phyloP scores from a whole-genome alignment of 2,888 invertebrate species.

The Hirtodrosophila cameraria region DNA sequence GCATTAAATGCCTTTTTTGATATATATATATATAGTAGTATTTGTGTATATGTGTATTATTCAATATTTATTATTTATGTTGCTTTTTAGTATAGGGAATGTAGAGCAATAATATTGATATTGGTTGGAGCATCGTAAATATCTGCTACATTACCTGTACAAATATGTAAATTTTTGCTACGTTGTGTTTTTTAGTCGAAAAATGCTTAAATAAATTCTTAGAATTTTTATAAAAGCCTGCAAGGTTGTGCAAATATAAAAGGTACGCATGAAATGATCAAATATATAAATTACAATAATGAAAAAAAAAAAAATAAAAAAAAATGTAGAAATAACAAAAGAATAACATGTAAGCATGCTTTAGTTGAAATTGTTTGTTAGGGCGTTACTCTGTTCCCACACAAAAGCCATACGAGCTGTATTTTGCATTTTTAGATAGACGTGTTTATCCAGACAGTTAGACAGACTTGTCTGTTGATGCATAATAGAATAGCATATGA shows the following conservation, averaged over 20 bases:
- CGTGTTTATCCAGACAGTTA: too few species aligned
- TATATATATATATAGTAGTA: too few species aligned
- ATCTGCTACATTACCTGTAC: slow-evolving; percentile 10
- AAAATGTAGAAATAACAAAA: not conserved
- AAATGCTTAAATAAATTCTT: slow-evolving; percentile 17
- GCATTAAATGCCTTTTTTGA: slow-evolving; percentile 26
- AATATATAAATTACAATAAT: slow-evolving; percentile 13
- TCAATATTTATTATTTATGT: slow-evolving; percentile 51
- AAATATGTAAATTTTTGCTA: slow-evolving; percentile 36
- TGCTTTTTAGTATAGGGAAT: slow-evolving; percentile 6
- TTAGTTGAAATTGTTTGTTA: too few species aligned
- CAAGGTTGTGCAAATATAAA: slow-evolving; percentile 13
- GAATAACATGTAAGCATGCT: too few species aligned
- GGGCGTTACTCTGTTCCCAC: too few species aligned
- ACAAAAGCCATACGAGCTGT: too few species aligned
- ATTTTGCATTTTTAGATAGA: too few species aligned
- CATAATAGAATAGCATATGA: too few species aligned
- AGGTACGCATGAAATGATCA: slow-evolving; percentile 5
- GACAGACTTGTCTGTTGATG: too few species aligned
- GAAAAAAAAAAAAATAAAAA: not conserved
- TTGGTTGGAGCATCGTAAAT: slow-evolving; percentile 19
- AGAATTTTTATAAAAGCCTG: slow-evolving; percentile 13
- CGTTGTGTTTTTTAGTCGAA: slow-evolving; percentile 1
- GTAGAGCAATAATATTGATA: slow-evolving; percentile 10
- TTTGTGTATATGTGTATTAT: slow-evolving; percentile 33